These are phyloP conservation scores for Ephestia elutella DNA, from an alignment of 1,140 invertebrate species.

Conservation along the genomic window DNA sequence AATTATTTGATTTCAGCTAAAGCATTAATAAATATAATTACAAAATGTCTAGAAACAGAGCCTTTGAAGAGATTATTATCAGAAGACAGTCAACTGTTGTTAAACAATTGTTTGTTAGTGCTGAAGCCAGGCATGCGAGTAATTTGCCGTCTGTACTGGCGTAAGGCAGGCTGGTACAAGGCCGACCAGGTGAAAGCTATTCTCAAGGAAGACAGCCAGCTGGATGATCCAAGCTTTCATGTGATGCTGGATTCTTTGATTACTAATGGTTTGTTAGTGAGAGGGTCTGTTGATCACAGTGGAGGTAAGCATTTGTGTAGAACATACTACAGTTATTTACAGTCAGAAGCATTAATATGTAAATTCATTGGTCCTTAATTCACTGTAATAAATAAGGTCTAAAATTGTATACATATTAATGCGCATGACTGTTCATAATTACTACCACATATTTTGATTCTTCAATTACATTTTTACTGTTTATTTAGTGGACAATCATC, in stretches of 20 bases:
- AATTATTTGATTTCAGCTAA: constrained; percentile 43
- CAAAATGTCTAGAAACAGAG: constrained; percentile 33
- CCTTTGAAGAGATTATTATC: constrained; percentile 31
- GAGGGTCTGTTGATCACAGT: background rate
- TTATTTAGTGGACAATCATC: no score
- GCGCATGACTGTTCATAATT: no score
- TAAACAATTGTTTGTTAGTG: constrained; percentile 25
- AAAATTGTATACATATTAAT: no score
- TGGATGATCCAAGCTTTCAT: constrained; percentile 23
- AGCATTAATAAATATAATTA: constrained; percentile 41
- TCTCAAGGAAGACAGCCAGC: constrained; percentile 18
- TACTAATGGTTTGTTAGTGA: constrained; percentile 21
- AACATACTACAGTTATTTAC: no score
- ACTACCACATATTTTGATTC: no score
- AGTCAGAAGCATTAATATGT: no score
- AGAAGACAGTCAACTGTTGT: constrained; percentile 25
- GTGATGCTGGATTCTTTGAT: constrained; percentile 28
- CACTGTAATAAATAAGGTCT: no score
- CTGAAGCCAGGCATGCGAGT: constrained; percentile 36
- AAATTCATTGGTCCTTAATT: no score
- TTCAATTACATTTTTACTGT: no score
- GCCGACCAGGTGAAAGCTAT: constrained; percentile 26
- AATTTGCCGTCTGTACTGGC: constrained; percentile 53
- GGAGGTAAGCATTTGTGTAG: constrained; percentile 21
- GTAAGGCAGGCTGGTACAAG: constrained; percentile 40